Percentiles rank a stretch among this genome's conserved stretches.
These are phyloP conservation scores for Pseudachorutes palmiensis DNA, from an alignment of 1,140 invertebrate species.

Conservation along the genomic window DNA sequence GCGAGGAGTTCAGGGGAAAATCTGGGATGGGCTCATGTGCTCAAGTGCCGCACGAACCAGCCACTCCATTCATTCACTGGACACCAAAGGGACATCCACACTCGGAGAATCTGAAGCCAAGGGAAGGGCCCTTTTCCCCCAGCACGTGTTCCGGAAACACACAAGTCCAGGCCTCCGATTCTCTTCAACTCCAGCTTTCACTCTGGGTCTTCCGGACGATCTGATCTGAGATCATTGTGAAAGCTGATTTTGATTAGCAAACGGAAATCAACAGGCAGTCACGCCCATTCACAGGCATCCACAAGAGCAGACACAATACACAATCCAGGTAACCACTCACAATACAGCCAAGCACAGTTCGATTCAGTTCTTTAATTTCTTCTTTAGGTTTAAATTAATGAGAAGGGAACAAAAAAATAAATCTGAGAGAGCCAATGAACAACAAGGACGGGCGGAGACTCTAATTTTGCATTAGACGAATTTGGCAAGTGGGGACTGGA, in stretches of 20 bases:
- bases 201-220: constrained; percentile 2
- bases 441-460: neutral
- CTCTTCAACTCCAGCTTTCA: constrained; percentile 8
- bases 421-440: neutral
- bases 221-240: constrained; percentile 9
- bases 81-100: neutral
- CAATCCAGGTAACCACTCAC: too few relatives aligned
- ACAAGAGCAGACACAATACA: too few relatives aligned
- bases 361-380: neutral
- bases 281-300: too few relatives aligned
- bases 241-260: constrained; percentile 7
- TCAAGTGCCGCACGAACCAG: neutral
- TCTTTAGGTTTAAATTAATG: neutral
- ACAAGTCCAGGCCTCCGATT: neutral
- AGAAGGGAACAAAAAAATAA: neutral
- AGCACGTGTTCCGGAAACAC: neutral
- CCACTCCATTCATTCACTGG: neutral
- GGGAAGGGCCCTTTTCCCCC: neutral
- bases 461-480: too few relatives aligned
- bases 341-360: too few relatives aligned
- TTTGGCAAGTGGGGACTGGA: neutral
- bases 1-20: constrained; percentile 6
- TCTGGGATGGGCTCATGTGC: constrained; percentile 11
- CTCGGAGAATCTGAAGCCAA: neutral
- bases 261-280: neutral